phyloP scores from a whole-genome alignment of 37 sponge, comb jelly and placozoan species.

The Mnemiopsis leidyi region DNA sequence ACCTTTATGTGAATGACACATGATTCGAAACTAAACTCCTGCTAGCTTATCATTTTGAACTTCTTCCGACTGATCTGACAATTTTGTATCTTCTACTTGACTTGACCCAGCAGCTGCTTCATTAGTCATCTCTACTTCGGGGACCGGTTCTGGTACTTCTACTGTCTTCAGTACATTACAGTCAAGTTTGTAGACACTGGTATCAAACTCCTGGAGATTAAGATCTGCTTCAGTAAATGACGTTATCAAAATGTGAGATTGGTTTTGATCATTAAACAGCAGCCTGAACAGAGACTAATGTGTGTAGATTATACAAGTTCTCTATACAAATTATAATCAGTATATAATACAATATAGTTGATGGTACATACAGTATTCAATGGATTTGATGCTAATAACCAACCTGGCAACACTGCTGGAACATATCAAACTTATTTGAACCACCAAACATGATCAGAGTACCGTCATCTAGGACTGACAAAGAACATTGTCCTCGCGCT shows the following conservation, averaged over 20 bases:
- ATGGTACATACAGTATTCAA: too few relatives aligned
- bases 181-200: neutral
- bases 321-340: too few relatives aligned
- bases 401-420: slow-evolving; percentile 30
- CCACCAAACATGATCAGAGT: slow-evolving; percentile 46
- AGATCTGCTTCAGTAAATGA: neutral
- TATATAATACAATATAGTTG: too few relatives aligned
- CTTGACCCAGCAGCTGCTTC: neutral
- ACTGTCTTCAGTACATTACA: neutral
- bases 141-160: neutral
- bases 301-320: too few relatives aligned
- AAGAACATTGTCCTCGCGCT: neutral
- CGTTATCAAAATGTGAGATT: too few relatives aligned
- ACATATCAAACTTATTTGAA: neutral
- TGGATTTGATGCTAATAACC: too few relatives aligned
- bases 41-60: neutral
- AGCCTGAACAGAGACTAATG: too few relatives aligned
- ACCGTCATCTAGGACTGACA: neutral
- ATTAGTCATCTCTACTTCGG: neutral
- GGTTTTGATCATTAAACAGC: too few relatives aligned
- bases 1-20: too few relatives aligned
- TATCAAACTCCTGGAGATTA: slow-evolving; percentile 1
- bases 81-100: neutral
- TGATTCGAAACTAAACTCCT: too few relatives aligned
- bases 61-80: neutral